phyloP scores from a whole-genome alignment of 1,140 invertebrate species.

The Sycophila sp. region DNA sequence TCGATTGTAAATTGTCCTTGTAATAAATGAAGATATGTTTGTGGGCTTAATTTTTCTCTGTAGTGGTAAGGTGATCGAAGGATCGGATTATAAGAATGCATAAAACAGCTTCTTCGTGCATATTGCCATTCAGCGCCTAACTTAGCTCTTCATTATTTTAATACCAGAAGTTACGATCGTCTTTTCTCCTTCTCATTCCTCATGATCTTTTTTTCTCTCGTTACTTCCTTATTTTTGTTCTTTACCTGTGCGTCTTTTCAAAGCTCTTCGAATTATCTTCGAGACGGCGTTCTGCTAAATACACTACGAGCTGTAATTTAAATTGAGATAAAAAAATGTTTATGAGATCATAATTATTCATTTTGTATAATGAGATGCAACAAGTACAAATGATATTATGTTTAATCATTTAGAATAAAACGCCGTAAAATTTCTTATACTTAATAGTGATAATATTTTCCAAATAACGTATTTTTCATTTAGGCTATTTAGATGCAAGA shows the following conservation, averaged over 20 bases:
- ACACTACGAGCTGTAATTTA: conserved; percentile 55
- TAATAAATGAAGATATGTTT: too few relatives aligned
- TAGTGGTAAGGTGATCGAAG: too few relatives aligned
- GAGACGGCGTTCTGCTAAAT: conserved; percentile 32
- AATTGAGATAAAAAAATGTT: conserved; percentile 48
- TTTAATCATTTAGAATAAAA: too few relatives aligned
- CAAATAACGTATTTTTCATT: too few relatives aligned
- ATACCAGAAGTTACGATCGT: conserved; percentile 58
- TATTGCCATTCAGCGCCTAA: conserved; percentile 43
- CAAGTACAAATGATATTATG: too few relatives aligned
- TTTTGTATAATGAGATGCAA: too few relatives aligned
- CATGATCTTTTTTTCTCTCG: conserved; percentile 15
- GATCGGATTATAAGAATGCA: conserved; percentile 62
- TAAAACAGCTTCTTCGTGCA: conserved; percentile 38
- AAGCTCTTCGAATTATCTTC: neutral
- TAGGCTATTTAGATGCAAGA: too few relatives aligned
- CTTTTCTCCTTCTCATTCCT: conserved; percentile 32
- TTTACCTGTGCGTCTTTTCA: neutral
- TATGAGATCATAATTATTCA: conserved; percentile 29
- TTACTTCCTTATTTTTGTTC: neutral
- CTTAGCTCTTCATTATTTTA: conserved; percentile 62
- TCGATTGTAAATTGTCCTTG: too few relatives aligned
- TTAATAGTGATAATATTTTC: too few relatives aligned
- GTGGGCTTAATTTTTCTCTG: too few relatives aligned
- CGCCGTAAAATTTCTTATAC: too few relatives aligned